Evolutionary conservation across 2,888 invertebrate species (phyloP).

Genomic region (Drosophila acutilabella): DNA sequence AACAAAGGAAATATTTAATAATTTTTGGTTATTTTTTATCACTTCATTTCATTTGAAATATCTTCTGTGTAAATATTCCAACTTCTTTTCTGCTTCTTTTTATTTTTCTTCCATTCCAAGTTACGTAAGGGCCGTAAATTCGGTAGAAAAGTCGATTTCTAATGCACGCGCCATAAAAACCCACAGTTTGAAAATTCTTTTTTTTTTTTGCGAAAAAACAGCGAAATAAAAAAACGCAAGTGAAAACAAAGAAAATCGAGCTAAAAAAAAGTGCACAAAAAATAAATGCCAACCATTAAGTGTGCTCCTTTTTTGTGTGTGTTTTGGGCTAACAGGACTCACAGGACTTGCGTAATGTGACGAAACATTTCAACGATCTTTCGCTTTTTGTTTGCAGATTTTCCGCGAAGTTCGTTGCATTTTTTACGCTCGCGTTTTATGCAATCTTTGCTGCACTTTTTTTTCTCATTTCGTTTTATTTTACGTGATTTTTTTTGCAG

Average conservation of each 20-base stretch:
- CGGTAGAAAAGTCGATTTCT: constrained; percentile 6
- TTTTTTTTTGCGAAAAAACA: constrained; percentile 5
- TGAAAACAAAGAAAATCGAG: constrained; percentile 24
- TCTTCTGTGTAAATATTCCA: not conserved
- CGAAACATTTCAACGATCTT: constrained; percentile 9
- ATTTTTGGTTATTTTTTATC: not conserved
- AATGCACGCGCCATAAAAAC: constrained; percentile 42
- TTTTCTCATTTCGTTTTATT: constrained; percentile 1
- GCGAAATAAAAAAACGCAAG: constrained; percentile 8
- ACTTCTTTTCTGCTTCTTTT: too few relatives aligned
- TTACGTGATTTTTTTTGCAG: not conserved
- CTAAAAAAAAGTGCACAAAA: constrained; percentile 26
- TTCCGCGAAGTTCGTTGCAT: constrained; percentile 42
- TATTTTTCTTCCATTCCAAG: not conserved
- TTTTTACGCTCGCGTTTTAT: constrained; percentile 59
- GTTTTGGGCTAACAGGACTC: constrained; percentile 8
- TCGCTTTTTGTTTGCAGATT: not conserved
- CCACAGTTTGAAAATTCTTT: not conserved
- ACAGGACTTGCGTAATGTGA: constrained; percentile 45
- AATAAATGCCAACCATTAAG: constrained; percentile 25
- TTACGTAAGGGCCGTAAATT: constrained; percentile 39
- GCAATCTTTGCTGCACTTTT: constrained; percentile 34
- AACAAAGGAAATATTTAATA: too few relatives aligned
- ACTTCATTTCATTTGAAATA: not conserved
- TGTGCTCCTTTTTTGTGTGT: constrained; percentile 31